Conservation (phyloP, 1,140 invertebrate species). For the Drosophila albomicans region DNA sequence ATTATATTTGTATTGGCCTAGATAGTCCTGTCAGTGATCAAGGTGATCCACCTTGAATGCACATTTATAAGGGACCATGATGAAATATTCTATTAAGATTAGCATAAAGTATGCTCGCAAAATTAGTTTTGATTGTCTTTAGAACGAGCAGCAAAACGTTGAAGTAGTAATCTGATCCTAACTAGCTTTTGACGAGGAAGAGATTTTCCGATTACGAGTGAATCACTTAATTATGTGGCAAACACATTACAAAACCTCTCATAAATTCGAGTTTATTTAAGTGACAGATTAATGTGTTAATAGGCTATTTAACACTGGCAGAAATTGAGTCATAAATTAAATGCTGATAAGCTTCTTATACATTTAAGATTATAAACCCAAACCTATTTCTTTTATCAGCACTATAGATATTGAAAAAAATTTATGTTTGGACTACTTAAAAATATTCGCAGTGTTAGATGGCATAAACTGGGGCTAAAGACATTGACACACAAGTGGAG, state of each 20-base stretch:
- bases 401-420: conserved; percentile 9
- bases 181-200: conserved; percentile 5
- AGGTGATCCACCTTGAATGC: conserved; percentile 20
- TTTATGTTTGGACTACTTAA: conserved; percentile 17
- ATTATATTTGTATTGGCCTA: conserved; percentile 8
- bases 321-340: conserved; percentile 11
- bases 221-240: not conserved
- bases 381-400: conserved; percentile 1
- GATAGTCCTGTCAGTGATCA: conserved; percentile 1
- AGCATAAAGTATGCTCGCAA: not conserved
- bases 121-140: not conserved
- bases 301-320: conserved; percentile 14
- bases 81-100: not conserved
- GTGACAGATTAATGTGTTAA: conserved; percentile 19
- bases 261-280: conserved; percentile 9
- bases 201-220: conserved; percentile 5
- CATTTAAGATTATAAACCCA: conserved; percentile 3
- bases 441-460: conserved; percentile 7
- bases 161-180: conserved; percentile 3
- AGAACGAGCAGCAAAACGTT: not conserved
- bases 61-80: not conserved
- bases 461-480: conserved; percentile 14
- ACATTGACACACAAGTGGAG: conserved; percentile 23
- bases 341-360: conserved; percentile 10
- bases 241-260: conserved; percentile 1